These are phyloP conservation scores for Oxygymnocypris stewartii DNA, from an alignment of 2,113 vertebrate species.

Conservation along the genomic window DNA sequence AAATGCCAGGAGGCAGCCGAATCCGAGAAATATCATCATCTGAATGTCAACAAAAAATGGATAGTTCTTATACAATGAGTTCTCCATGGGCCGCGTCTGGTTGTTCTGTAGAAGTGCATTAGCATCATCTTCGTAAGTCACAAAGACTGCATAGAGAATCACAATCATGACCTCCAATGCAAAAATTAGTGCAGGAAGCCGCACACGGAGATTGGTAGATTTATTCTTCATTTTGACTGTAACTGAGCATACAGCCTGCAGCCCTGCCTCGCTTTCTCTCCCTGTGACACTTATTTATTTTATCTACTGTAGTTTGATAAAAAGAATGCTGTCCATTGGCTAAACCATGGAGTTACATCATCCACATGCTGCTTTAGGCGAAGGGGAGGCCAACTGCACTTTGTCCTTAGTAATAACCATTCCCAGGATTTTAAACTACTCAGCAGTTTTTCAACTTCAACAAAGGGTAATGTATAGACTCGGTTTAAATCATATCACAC, in stretches of 20 bases:
- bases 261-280: background rate
- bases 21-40: constrained; percentile 83
- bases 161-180: constrained; percentile 72
- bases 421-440: constrained; percentile 19
- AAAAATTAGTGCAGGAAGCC: constrained; percentile 74
- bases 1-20: constrained; percentile 83
- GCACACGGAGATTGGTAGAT: constrained; percentile 57
- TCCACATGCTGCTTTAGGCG: background rate
- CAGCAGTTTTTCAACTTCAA: constrained; percentile 40
- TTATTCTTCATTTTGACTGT: constrained; percentile 63
- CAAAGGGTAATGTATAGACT: constrained; percentile 7
- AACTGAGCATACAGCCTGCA: constrained; percentile 36
- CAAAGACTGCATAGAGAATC: constrained; percentile 72
- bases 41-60: constrained; percentile 82
- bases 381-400: constrained; percentile 36
- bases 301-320: constrained; percentile 55
- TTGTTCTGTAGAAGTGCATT: constrained; percentile 64
- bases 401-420: constrained; percentile 39
- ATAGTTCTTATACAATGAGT: constrained; percentile 74
- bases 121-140: constrained; percentile 74
- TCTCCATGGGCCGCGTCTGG: constrained; percentile 63
- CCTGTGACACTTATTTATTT: constrained; percentile 22
- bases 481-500: background rate
- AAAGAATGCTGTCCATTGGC: constrained; percentile 46
- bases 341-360: background rate